Conservation (phyloP, 2,888 invertebrate genomes). For the Homarus gammarus region DNA sequence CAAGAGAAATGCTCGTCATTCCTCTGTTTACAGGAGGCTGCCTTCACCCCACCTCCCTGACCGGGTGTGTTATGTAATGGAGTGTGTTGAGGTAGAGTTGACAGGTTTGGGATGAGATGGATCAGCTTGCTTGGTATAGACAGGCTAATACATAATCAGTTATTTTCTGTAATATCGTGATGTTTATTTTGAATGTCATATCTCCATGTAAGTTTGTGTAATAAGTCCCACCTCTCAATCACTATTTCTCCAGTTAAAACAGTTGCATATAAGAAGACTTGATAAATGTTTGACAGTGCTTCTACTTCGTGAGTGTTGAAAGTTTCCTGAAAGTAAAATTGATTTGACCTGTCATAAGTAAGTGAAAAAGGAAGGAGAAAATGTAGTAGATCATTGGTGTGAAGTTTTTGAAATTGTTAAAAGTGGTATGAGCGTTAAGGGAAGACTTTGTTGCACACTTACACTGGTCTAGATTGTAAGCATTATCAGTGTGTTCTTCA, state of each 20-base stretch:
- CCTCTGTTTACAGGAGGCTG: too few relatives aligned
- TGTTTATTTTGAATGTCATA: background rate
- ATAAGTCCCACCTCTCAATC: constrained; percentile 13
- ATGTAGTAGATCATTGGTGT: background rate
- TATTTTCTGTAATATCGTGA: background rate
- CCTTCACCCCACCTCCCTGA: too few relatives aligned
- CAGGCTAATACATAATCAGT: background rate
- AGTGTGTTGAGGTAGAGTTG: background rate
- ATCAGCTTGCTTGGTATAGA: background rate
- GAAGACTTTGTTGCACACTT: constrained; percentile 15
- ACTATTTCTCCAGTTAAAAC: background rate
- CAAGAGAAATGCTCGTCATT: too few relatives aligned
- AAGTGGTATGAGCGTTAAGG: background rate
- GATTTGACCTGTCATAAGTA: background rate
- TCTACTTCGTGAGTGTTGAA: background rate
- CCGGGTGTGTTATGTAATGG: background rate
- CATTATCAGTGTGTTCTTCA: constrained; percentile 6
- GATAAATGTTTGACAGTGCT: background rate
- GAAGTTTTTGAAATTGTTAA: background rate
- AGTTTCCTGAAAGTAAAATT: background rate
- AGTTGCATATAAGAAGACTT: background rate
- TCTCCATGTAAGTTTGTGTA: constrained; percentile 4
- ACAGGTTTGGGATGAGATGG: background rate
- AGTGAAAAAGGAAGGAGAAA: constrained; percentile 5
- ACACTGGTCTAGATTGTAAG: constrained; percentile 31